Percentiles rank a stretch among this genome's conserved stretches.
These are phyloP conservation scores for Ephydatia muelleri DNA, from an alignment of 37 sponge, comb jelly and placozoan species.

Conservation along the genomic window DNA sequence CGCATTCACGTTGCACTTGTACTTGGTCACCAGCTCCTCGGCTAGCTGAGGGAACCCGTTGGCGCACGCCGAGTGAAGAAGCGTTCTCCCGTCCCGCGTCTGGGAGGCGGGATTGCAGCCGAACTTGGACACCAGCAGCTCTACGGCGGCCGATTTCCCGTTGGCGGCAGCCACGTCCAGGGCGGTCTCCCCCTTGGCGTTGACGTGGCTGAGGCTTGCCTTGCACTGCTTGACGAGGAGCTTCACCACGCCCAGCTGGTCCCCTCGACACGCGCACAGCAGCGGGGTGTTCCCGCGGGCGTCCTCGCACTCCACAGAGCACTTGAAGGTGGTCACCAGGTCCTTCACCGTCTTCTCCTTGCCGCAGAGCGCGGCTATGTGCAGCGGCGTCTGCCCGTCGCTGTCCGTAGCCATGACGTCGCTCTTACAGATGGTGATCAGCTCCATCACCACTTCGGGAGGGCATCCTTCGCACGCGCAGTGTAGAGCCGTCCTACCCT, in stretches of 20 bases:
- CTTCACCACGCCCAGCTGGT: slow-evolving; percentile 9
- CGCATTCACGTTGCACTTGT: slow-evolving; percentile 4
- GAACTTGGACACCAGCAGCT: slow-evolving; percentile 39
- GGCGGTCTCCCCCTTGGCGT: slow-evolving; percentile 15
- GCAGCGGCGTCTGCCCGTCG: slow-evolving; percentile 63
- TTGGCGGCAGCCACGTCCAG: slow-evolving; percentile 77
- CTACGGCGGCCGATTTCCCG: slow-evolving; percentile 57
- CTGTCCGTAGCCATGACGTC: slow-evolving; percentile 38
- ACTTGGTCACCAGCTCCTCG: slow-evolving; percentile 4
- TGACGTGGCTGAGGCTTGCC: slow-evolving; percentile 46
- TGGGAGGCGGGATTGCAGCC: slow-evolving; percentile 50
- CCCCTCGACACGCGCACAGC: neutral
- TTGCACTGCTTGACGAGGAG: slow-evolving; percentile 40
- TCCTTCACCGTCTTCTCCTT: slow-evolving; percentile 38
- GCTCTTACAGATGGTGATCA: slow-evolving; percentile 38
- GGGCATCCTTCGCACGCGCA: slow-evolving; percentile 68
- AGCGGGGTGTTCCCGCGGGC: slow-evolving; percentile 62
- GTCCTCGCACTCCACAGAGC: slow-evolving; percentile 53
- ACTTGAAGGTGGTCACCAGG: slow-evolving; percentile 41
- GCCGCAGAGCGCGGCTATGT: slow-evolving; percentile 63
- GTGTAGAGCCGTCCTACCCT: slow-evolving; percentile 77
- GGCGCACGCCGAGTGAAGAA: slow-evolving; percentile 73
- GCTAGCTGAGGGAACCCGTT: slow-evolving; percentile 16
- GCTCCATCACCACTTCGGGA: slow-evolving; percentile 27
- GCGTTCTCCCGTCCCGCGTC: slow-evolving; percentile 64